Evolutionary conservation across 2,888 invertebrate genomes (phyloP).

Genomic region (Dione juno): DNA sequence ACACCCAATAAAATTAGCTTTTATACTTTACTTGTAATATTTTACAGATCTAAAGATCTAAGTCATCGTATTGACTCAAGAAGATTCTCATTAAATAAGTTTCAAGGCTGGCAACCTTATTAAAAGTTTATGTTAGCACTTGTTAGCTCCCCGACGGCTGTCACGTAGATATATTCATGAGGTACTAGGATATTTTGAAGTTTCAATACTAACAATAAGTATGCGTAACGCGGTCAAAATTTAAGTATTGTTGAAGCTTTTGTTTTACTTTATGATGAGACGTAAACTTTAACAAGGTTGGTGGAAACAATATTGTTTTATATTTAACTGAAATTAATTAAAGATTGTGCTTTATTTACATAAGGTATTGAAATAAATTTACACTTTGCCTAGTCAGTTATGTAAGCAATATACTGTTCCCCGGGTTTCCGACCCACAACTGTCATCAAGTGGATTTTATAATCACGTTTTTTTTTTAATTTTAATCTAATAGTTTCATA

Average conservation of each 20-base stretch:
- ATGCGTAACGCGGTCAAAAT: conserved; percentile 18
- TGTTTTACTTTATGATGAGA: background rate
- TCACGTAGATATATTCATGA: conserved; percentile 37
- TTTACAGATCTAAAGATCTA: conserved; percentile 34
- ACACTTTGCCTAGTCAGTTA: too few relatives aligned
- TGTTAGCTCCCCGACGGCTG: conserved; percentile 31
- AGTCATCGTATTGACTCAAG: conserved; percentile 38
- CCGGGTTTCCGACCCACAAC: too few relatives aligned
- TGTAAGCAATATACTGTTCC: too few relatives aligned
- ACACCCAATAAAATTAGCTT: conserved; percentile 29
- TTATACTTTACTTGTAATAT: conserved; percentile 21
- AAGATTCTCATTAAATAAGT: conserved; percentile 43
- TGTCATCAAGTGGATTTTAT: too few relatives aligned
- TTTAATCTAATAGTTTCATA: too few relatives aligned
- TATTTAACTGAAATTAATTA: background rate
- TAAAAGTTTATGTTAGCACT: conserved; percentile 44
- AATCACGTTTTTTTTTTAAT: too few relatives aligned
- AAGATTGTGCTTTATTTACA: too few relatives aligned
- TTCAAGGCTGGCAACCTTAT: conserved; percentile 44
- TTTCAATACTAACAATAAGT: conserved; percentile 17
- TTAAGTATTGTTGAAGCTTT: conserved; percentile 6
- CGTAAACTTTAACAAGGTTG: background rate
- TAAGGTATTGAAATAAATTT: too few relatives aligned
- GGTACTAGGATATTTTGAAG: conserved; percentile 7
- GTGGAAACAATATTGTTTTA: background rate